Evolutionary conservation across 53 echinoderm and acorn worm species (phyloP), one percentile per base, ranked within the genome.

Genomic region (Luidia sarsii): DNA sequence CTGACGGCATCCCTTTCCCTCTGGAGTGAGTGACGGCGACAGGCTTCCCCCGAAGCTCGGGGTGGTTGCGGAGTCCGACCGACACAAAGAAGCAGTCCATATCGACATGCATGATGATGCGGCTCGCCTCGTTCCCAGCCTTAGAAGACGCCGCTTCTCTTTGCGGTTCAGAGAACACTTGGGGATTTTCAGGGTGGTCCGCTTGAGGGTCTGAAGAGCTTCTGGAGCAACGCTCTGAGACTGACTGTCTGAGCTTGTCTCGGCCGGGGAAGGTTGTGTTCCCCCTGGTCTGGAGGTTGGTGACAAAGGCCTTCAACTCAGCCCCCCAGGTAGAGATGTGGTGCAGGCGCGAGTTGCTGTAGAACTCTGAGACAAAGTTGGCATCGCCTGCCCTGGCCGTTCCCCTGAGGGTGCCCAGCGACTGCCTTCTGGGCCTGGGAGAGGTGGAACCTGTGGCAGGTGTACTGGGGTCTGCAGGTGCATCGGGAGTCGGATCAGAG

Each of bases 31-130:
- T 97, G 19, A 97, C 97, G 1, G 97, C 97, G 2, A 97, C 97
- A 18, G 97, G 93, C 67, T 97, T 93, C 19, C 93, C 97, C 2
- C 50, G 23, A 6, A 97, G 69, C 21, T 97, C 91, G 1, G 97
- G 97, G 14, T 84, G 83, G 24, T 88, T 87, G 21, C 91, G 70
- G 31, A 97, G 50, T 10, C 97, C 88, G 2, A 97, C 97, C 0
- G 97, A 97, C 19, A 97, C 97, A 70, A 97, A 97, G 85, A 97
- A 97, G 65, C 97, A 97, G 41, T 97, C 97, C 97, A 97, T 97
- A 33, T 97, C 97, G 39, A 94, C 51, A 36, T 97, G 97, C 97
- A 97, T 97, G 63, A 97, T 91, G 16, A 83, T 65, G 24, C 87
- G 71, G n/a, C 51, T 54, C 6, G 32, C 3, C 45, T 68, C 73